Conservation (phyloP, 2,113 vertebrate genomes). For the Chroicocephalus ridibundus region DNA sequence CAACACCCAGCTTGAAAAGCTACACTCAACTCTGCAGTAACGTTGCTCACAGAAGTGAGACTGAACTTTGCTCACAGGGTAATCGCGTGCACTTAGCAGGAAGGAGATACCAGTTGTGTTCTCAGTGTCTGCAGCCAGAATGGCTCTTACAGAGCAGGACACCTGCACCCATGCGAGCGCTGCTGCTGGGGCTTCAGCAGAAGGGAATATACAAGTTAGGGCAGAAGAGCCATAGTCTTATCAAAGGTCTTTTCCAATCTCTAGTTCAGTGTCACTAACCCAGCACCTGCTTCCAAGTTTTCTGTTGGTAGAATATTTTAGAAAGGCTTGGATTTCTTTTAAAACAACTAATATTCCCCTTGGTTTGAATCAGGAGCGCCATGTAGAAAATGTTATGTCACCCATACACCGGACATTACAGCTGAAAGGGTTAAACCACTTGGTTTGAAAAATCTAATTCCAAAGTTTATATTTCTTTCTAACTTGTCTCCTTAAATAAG, state of each 20-base stretch:
- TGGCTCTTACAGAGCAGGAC: not conserved
- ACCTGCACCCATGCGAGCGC: not conserved
- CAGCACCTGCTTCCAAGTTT: not conserved
- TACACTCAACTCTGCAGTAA: not conserved
- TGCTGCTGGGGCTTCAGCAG: not conserved
- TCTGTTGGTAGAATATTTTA: not conserved
- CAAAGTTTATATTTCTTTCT: not conserved
- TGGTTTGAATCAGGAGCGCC: not conserved
- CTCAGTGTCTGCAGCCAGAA: not conserved
- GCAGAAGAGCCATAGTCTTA: not conserved
- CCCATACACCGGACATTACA: not conserved
- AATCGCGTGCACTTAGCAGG: accelerated
- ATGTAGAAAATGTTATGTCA: not conserved
- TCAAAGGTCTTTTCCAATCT: not conserved
- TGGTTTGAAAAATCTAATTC: not conserved
- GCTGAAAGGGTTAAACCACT: not conserved
- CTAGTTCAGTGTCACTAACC: not conserved
- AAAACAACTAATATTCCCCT: not conserved
- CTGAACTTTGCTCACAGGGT: not conserved
- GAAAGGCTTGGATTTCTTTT: not conserved
- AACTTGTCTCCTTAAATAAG: not conserved
- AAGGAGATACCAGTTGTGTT: not conserved
- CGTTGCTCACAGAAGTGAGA: too few relatives aligned
- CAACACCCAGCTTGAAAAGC: not conserved
- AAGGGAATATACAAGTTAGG: not conserved